Percentiles rank a stretch among this genome's conserved stretches.
phyloP scores from a whole-genome alignment of 2,113 vertebrate species.

The Propithecus coquereli region DNA sequence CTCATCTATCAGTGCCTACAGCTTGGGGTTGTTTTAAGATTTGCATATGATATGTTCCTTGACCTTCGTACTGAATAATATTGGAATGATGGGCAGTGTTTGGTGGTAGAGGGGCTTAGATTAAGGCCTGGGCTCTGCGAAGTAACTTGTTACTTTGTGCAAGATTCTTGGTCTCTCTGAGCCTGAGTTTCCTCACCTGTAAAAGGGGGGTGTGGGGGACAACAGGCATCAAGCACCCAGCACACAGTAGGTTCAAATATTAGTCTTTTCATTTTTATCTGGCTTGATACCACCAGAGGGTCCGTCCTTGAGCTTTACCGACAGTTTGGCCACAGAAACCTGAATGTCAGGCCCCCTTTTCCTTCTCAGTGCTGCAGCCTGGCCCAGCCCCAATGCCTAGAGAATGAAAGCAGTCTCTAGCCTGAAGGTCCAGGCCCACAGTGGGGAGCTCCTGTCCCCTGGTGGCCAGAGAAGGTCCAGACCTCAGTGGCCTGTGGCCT shows the following conservation, averaged over 20 bases:
- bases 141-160: neutral
- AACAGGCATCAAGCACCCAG: neutral
- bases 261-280: neutral
- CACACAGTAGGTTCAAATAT: neutral
- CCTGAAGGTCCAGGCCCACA: neutral
- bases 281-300: neutral
- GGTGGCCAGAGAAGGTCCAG: neutral
- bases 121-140: neutral
- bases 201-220: neutral
- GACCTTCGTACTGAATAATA: neutral
- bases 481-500: neutral
- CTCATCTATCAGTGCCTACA: neutral
- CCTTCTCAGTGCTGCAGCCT: neutral
- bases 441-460: conserved; percentile 14
- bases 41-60: neutral
- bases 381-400: fast-evolving
- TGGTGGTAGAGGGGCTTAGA: neutral
- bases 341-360: neutral
- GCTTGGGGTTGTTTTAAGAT: neutral
- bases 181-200: neutral
- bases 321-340: neutral
- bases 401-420: neutral
- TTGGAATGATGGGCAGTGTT: neutral
- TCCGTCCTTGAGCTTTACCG: neutral
- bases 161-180: neutral